Percentiles rank a stretch among this genome's conserved stretches.
Conservation (phyloP, 2,113 vertebrate species). For the Saguinus imperator region DNA sequence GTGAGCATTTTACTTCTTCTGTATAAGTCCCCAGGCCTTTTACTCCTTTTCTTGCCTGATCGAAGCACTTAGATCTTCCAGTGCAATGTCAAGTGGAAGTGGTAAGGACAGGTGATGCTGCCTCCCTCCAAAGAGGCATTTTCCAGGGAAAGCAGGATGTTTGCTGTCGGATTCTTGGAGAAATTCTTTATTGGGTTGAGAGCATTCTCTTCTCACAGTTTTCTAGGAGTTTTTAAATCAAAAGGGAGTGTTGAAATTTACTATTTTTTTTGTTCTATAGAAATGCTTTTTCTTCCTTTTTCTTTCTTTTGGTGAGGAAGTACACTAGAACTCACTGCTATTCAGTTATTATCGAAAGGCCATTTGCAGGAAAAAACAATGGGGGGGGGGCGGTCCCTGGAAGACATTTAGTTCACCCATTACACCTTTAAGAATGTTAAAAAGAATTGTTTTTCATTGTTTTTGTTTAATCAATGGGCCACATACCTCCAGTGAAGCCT, state of each 20-base stretch:
- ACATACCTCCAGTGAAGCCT: not conserved
- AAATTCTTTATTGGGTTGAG: not conserved
- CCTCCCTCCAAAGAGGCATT: not conserved
- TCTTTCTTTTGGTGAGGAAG: not conserved
- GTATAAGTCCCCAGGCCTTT: rapidly evolving
- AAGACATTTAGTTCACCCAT: not conserved
- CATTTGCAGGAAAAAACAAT: not conserved
- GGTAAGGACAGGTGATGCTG: rapidly evolving
- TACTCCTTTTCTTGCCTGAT: not conserved
- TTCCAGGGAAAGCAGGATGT: not conserved
- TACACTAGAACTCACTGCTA: not conserved
- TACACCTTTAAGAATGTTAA: not conserved
- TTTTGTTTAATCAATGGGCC: not conserved
- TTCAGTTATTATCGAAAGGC: not conserved
- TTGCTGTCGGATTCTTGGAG: not conserved
- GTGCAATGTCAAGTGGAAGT: rapidly evolving
- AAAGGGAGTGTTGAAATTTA: not conserved
- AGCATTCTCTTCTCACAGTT: not conserved
- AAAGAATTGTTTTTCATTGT: not conserved
- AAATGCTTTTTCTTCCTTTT: not conserved
- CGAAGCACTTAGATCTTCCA: not conserved
- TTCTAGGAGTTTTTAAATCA: not conserved
- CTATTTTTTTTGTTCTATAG: not conserved
- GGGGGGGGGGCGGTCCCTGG: not conserved
- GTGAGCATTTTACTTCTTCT: not conserved